Evolutionary conservation across 2,113 vertebrate species (phyloP), one percentile per base, ranked within the genome.

Genomic region (Lampris incognitus): DNA sequence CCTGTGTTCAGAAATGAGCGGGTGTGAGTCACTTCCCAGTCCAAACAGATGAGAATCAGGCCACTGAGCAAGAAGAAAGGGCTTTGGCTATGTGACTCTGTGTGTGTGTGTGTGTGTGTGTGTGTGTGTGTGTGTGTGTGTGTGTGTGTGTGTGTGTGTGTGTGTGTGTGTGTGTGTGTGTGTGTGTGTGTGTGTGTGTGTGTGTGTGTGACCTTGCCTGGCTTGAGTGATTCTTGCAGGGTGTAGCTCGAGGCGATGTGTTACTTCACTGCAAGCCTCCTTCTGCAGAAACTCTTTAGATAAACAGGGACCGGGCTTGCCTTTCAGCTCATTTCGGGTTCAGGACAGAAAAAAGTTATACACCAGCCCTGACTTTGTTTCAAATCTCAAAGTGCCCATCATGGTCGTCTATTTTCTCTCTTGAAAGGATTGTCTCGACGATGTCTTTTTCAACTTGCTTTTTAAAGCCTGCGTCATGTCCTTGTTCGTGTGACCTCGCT

Each of bases 61-160:
- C 86, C 82, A 85, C 80, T 89, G 91, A 90, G 84, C 85, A 85
- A 87, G 87, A 91, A 90, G 79, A 91, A 91, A 88, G 70, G 83
- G 59, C 63, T 68, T 67, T 65, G 72, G 69, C 86, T 70, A 63
- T 78, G 75, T 80, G 83, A 83, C 67, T 63, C 72, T 56, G 81
- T 69, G 69, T 69, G 79, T 24, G 24, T 24, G 24, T 24, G 24
- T 24, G 72, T 69, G 79, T 79, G 82, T 90, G 83, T 83, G 48
- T 39, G 76, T 75, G 58, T 81, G 79, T 87, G 79, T 85, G 79
- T 84, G 74, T 79, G 42, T 59, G 48, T 63, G 56, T 78, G 76
- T 50, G 57, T 90, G 83, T 83, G 48, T 39, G 76, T 24, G 24
- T 24, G 24, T 24, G 24, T 24, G 72, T 69, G 79, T 79, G 82